phyloP scores from a whole-genome alignment of 2,888 invertebrate species.

The Fragum fragum region DNA sequence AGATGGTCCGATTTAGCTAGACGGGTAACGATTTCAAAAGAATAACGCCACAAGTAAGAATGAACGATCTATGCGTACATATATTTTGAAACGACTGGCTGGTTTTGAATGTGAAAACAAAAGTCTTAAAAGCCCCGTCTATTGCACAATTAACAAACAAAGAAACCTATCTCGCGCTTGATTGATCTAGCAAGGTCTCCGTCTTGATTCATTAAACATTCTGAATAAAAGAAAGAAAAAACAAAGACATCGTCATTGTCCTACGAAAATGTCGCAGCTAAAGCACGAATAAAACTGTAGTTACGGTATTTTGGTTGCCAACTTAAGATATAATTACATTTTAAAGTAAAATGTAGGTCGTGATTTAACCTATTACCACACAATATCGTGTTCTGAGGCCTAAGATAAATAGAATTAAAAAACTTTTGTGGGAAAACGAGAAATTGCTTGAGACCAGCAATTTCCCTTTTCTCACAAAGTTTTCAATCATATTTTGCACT shows the following conservation, averaged over 20 bases:
- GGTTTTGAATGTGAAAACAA: not conserved
- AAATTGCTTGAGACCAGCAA: not conserved
- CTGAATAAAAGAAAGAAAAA: not conserved
- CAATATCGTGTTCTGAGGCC: no score
- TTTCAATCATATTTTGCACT: not conserved
- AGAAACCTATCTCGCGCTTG: not conserved
- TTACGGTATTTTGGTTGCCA: no score
- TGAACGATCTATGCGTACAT: no score
- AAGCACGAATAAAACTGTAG: no score
- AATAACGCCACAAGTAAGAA: no score
- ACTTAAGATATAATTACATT: no score
- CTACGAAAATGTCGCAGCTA: no score
- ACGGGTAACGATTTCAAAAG: no score
- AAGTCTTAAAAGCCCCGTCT: not conserved
- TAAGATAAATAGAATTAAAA: no score
- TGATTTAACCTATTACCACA: no score
- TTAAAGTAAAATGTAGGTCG: no score
- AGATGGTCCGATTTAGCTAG: no score
- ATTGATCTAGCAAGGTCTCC: not conserved
- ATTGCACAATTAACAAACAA: not conserved
- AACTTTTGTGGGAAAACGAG: slow-evolving; percentile 5
- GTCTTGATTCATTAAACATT: not conserved
- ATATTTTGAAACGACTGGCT: not conserved
- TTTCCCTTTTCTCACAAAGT: slow-evolving; percentile 6
- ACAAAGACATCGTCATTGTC: not conserved